phyloP scores from a whole-genome alignment of 1,140 invertebrate species.

The Helicoverpa zea region DNA sequence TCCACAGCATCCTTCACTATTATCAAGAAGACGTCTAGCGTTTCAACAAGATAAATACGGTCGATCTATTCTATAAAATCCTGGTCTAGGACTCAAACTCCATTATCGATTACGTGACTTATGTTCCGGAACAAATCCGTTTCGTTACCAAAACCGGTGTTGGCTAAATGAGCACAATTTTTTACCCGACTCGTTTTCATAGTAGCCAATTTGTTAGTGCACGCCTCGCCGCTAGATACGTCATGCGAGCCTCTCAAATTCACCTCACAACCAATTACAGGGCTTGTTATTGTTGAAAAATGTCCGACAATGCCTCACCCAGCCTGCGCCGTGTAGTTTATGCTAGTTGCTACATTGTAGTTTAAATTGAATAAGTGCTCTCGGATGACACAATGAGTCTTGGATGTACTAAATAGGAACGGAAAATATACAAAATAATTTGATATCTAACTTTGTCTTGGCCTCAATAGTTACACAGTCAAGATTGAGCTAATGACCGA shows the following conservation, averaged over 20 bases:
- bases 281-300: constrained; percentile 82
- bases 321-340: constrained; percentile 12
- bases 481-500: no score
- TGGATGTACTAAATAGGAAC: no score
- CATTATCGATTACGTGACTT: constrained; percentile 48
- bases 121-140: constrained; percentile 50
- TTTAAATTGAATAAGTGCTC: constrained; percentile 4
- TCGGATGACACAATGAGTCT: neutral
- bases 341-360: neutral
- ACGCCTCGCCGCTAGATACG: constrained; percentile 63
- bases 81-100: constrained; percentile 20
- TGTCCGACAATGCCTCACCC: constrained; percentile 59
- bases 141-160: constrained; percentile 39
- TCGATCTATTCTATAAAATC: constrained; percentile 24
- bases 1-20: neutral
- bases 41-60: constrained; percentile 7
- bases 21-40: constrained; percentile 6
- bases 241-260: constrained; percentile 77
- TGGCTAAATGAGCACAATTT: constrained; percentile 48
- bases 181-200: constrained; percentile 52
- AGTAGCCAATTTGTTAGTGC: constrained; percentile 70
- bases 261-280: constrained; percentile 75
- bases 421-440: no score
- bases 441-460: no score
- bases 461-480: no score